phyloP scores from a whole-genome alignment of 2,797 vertebrate species.

The Gouania willdenowi region DNA sequence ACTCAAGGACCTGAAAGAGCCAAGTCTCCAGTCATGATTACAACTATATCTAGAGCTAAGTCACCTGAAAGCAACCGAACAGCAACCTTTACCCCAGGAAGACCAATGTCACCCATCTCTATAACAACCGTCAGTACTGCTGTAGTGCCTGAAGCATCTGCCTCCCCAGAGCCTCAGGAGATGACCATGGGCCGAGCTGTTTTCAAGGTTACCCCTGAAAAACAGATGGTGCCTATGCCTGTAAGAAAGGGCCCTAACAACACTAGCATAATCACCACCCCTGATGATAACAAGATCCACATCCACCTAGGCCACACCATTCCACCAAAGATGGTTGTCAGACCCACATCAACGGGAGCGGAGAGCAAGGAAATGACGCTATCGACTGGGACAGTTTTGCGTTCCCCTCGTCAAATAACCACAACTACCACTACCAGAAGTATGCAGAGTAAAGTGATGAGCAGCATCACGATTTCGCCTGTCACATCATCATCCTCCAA shows the following conservation, averaged over 20 bases:
- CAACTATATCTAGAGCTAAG: constrained; percentile 89
- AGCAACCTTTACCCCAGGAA: constrained; percentile 65
- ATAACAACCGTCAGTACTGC: constrained; percentile 89
- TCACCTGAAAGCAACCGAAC: constrained; percentile 76
- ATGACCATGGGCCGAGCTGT: constrained; percentile 91
- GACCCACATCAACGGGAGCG: constrained; percentile 72
- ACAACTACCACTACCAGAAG: constrained; percentile 73
- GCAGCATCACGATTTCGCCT: constrained; percentile 91
- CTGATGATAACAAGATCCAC: constrained; percentile 96
- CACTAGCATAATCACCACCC: constrained; percentile 85
- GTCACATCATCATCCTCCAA: constrained; percentile 81
- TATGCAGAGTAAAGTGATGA: constrained; percentile 87
- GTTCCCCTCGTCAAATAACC: constrained; percentile 83
- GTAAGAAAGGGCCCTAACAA: constrained; percentile 86
- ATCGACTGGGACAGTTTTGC: constrained; percentile 88
- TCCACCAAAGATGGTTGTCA: constrained; percentile 81
- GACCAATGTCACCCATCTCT: constrained; percentile 86
- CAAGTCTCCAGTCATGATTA: constrained; percentile 93
- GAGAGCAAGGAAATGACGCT: constrained; percentile 83
- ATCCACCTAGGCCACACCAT: constrained; percentile 83
- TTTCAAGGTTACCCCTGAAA: constrained; percentile 95
- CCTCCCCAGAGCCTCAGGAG: constrained; percentile 84
- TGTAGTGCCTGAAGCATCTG: constrained; percentile 73
- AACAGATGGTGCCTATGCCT: constrained; percentile 86
- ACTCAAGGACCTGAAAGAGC: constrained; percentile 79